Percentiles rank a stretch among this genome's conserved stretches.
These are phyloP conservation scores for Phengaris arion DNA, from an alignment of 2,888 invertebrate species.

Conservation along the genomic window DNA sequence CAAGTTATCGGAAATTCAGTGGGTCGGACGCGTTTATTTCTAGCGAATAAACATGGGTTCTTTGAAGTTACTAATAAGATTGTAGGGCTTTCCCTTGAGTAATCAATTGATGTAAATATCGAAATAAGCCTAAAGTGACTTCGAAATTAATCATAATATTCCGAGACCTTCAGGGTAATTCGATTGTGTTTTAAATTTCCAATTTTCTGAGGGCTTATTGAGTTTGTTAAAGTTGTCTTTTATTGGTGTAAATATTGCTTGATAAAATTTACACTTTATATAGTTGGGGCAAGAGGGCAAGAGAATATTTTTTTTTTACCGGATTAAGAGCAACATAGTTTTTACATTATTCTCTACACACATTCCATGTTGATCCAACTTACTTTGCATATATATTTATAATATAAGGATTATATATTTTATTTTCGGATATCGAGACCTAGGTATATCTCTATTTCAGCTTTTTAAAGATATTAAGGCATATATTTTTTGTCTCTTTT, in stretches of 20 bases:
- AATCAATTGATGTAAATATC: slow-evolving; percentile 36
- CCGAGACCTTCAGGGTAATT: slow-evolving; percentile 5
- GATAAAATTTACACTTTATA: not conserved
- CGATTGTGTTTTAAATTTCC: slow-evolving; percentile 7
- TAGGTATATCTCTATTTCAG: no score
- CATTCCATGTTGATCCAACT: no score
- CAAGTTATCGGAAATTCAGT: slow-evolving; percentile 39
- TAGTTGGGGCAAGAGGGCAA: no score
- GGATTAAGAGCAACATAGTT: no score
- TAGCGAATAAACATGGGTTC: slow-evolving; percentile 41
- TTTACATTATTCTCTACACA: no score
- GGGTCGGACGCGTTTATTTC: slow-evolving; percentile 45
- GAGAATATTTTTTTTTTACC: no score
- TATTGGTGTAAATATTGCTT: not conserved
- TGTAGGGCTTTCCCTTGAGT: slow-evolving; percentile 35
- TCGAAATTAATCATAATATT: slow-evolving; percentile 24
- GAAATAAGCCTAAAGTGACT: slow-evolving; percentile 30
- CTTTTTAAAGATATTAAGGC: no score
- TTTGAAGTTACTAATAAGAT: slow-evolving; percentile 40
- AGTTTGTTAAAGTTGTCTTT: not conserved
- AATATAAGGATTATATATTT: no score
- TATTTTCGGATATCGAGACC: no score
- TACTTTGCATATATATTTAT: no score
- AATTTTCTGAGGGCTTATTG: not conserved
- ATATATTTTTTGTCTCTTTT: no score